phyloP scores from a whole-genome alignment of 2,888 invertebrate species.

The Nomada hirtipes region DNA sequence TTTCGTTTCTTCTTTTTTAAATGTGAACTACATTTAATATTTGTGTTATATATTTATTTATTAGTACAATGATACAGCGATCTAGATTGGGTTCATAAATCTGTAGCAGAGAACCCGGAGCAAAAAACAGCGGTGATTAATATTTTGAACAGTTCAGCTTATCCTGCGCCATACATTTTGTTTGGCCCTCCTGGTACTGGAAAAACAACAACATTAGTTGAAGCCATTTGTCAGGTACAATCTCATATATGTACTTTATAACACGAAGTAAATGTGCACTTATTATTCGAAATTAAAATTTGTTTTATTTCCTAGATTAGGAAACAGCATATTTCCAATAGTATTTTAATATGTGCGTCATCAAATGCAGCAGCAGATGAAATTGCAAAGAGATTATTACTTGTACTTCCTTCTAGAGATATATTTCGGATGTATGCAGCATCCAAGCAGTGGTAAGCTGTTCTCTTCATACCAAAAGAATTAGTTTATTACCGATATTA shows the following conservation, averaged over 20 bases:
- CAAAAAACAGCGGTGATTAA: slow-evolving; percentile 89
- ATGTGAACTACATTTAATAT: background rate
- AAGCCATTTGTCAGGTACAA: slow-evolving; percentile 88
- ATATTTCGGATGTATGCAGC: slow-evolving; percentile 84
- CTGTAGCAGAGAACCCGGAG: slow-evolving; percentile 86
- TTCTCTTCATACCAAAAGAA: background rate
- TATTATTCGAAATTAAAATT: background rate
- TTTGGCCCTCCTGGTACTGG: slow-evolving; percentile 95
- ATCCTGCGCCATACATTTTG: slow-evolving; percentile 91
- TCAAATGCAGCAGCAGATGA: slow-evolving; percentile 91
- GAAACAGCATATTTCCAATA: slow-evolving; percentile 79
- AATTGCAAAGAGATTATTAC: slow-evolving; percentile 85
- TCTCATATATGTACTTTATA: slow-evolving; percentile 15
- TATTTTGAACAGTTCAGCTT: slow-evolving; percentile 87
- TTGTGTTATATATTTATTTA: background rate
- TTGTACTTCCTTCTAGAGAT: slow-evolving; percentile 77
- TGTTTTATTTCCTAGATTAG: slow-evolving; percentile 73
- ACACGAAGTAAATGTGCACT: background rate
- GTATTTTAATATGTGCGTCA: slow-evolving; percentile 88
- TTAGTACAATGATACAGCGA: slow-evolving; percentile 6
- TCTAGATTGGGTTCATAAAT: slow-evolving; percentile 77
- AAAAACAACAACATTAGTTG: slow-evolving; percentile 90
- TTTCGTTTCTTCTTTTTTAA: background rate
- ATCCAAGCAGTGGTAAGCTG: slow-evolving; percentile 67
- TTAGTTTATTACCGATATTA: slow-evolving; percentile 5